Evolutionary conservation across 2,888 invertebrate genomes (phyloP).

Genomic region (Diloba caeruleocephala): DNA sequence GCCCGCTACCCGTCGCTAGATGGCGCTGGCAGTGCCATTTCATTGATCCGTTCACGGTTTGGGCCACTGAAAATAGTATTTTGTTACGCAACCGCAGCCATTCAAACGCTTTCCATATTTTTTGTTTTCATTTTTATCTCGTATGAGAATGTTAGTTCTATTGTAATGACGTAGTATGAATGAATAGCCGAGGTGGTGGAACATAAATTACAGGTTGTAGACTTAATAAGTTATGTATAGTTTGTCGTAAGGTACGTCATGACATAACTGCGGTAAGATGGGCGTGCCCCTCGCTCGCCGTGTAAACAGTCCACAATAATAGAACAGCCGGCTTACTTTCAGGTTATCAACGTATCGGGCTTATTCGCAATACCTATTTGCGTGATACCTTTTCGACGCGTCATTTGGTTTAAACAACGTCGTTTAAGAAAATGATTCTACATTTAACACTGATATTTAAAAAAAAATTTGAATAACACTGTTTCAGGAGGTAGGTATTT

Average conservation of each 20-base stretch:
- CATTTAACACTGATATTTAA: not conserved
- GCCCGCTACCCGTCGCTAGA: conserved; percentile 65
- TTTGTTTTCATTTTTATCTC: conserved; percentile 44
- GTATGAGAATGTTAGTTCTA: conserved; percentile 15
- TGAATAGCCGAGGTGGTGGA: conserved; percentile 9
- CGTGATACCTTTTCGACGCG: conserved; percentile 4
- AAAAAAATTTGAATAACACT: too few species aligned
- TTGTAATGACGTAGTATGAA: conserved; percentile 31
- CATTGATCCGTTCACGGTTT: conserved; percentile 75
- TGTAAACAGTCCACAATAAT: conserved; percentile 26
- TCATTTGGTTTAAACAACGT: conserved; percentile 3
- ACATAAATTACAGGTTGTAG: conserved; percentile 31
- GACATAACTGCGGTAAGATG: conserved; percentile 26
- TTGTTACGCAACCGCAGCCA: conserved; percentile 53
- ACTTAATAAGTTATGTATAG: conserved; percentile 12
- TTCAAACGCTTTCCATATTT: conserved; percentile 45
- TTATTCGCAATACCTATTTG: conserved; percentile 11
- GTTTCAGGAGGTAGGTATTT: too few species aligned
- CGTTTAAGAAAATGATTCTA: not conserved
- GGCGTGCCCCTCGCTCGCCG: conserved; percentile 29
- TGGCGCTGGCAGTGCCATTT: conserved; percentile 66
- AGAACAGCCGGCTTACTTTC: conserved; percentile 19
- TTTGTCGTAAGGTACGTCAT: conserved; percentile 13
- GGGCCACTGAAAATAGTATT: conserved; percentile 71
- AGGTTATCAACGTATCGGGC: conserved; percentile 6